Evolutionary conservation across 1,140 invertebrate genomes (phyloP).

Genomic region (Tetramorium simillimum): DNA sequence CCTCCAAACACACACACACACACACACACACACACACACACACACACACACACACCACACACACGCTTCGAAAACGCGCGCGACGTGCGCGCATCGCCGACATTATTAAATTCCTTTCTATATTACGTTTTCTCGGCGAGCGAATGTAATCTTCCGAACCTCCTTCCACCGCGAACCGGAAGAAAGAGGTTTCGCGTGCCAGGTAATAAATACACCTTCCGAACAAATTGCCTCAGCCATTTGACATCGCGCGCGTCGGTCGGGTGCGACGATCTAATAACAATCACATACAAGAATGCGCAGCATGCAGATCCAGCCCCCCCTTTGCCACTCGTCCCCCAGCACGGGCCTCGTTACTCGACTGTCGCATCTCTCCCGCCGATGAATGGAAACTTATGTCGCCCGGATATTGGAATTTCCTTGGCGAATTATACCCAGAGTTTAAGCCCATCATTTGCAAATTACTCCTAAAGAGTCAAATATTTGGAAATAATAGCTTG

Average conservation of each 20-base stretch:
- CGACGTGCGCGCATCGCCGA: background rate
- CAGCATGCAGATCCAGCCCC: slow-evolving; percentile 47
- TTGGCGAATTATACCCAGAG: slow-evolving; percentile 17
- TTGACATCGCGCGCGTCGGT: slow-evolving; percentile 57
- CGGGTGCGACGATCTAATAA: slow-evolving; percentile 62
- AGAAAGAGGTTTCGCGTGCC: background rate
- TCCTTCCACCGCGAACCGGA: background rate
- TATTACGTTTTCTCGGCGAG: slow-evolving; percentile 47
- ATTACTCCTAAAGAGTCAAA: background rate
- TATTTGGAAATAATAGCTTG: background rate
- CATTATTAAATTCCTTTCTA: slow-evolving; percentile 72
- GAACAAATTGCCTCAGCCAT: slow-evolving; percentile 63
- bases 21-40: too few relatives aligned
- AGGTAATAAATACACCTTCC: slow-evolving; percentile 63
- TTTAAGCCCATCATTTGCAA: slow-evolving; percentile 20
- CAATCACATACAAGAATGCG: slow-evolving; percentile 57
- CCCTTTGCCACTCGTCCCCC: background rate
- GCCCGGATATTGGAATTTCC: slow-evolving; percentile 52
- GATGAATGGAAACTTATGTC: slow-evolving; percentile 55
- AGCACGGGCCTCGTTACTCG: background rate
- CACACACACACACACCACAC: background rate
- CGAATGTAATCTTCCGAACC: slow-evolving; percentile 52
- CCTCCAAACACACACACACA: too few relatives aligned
- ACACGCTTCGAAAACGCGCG: slow-evolving; percentile 16
- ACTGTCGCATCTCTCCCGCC: background rate